Evolutionary conservation across 92 coral and sea anemone species (phyloP).

Genomic region (Porites divaricata): DNA sequence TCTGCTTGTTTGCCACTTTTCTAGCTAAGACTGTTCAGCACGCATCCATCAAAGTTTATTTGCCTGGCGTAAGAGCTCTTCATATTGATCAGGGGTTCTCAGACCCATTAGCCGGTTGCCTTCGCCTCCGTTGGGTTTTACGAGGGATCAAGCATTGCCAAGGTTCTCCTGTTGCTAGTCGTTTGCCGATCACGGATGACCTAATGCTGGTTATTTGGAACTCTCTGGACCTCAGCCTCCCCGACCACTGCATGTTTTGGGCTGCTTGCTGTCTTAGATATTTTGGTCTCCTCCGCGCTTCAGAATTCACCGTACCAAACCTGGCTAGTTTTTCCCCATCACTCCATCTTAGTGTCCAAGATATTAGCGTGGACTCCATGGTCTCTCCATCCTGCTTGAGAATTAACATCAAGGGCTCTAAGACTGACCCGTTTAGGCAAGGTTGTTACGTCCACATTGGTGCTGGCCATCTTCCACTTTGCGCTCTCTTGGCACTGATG

Average conservation of each 20-base stretch:
- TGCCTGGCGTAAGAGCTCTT: constrained; percentile 36
- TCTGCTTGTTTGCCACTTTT: constrained; percentile 5
- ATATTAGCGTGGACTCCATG: constrained; percentile 5
- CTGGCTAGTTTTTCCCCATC: constrained; percentile 9
- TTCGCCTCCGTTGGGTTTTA: constrained; percentile 24
- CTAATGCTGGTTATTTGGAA: too few species aligned
- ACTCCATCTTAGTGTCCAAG: constrained; percentile 9
- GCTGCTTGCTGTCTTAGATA: constrained; percentile 46
- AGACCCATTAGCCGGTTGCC: constrained; percentile 26
- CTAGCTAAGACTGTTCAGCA: background rate
- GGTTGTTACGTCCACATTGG: constrained; percentile 28
- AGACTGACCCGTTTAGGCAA: constrained; percentile 36
- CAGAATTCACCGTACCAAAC: too few species aligned
- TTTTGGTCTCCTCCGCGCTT: constrained; percentile 36
- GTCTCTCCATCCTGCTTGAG: too few species aligned
- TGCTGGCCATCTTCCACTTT: constrained; percentile 14
- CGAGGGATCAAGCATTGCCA: constrained; percentile 10
- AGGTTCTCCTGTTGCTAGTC: background rate
- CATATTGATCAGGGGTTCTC: constrained; percentile 41
- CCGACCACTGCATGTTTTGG: background rate
- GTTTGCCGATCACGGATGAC: too few species aligned
- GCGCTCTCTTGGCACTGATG: constrained; percentile 28
- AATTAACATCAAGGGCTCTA: too few species aligned
- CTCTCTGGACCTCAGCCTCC: background rate
- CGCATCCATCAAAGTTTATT: constrained; percentile 19